Evolutionary conservation across 2,797 vertebrate species (phyloP).

Genomic region (Pachyuromys duprasi): DNA sequence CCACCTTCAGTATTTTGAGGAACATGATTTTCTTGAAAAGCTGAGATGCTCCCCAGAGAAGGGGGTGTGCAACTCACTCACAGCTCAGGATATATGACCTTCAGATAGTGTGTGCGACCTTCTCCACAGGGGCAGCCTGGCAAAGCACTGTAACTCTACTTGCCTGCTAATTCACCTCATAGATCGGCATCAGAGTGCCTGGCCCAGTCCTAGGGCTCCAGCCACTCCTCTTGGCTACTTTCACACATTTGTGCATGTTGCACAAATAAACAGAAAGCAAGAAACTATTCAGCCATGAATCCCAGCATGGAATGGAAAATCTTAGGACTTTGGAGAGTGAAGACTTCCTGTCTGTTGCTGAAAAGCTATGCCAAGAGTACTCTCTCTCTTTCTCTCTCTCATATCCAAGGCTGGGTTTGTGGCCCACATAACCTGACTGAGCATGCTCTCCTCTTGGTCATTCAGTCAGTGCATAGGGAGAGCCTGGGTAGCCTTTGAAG

Average conservation of each 20-base stretch:
- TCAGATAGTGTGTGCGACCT: neutral
- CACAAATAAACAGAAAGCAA: conserved; percentile 31
- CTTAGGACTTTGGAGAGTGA: neutral
- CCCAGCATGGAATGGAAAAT: neutral
- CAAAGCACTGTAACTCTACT: neutral
- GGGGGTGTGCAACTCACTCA: neutral
- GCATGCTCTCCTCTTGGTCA: neutral
- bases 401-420: neutral
- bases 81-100: neutral
- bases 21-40: neutral
- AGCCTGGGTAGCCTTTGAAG: neutral
- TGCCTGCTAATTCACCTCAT: neutral
- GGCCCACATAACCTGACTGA: neutral
- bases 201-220: neutral
- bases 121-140: neutral
- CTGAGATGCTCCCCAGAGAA: neutral
- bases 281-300: neutral
- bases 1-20: neutral
- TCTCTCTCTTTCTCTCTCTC: neutral
- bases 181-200: neutral
- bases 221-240: neutral
- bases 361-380: neutral
- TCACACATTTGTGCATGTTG: neutral
- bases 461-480: too few species aligned
- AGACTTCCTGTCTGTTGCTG: neutral